phyloP scores from a whole-genome alignment of 2,113 vertebrate species.

The Lanius collurio region DNA sequence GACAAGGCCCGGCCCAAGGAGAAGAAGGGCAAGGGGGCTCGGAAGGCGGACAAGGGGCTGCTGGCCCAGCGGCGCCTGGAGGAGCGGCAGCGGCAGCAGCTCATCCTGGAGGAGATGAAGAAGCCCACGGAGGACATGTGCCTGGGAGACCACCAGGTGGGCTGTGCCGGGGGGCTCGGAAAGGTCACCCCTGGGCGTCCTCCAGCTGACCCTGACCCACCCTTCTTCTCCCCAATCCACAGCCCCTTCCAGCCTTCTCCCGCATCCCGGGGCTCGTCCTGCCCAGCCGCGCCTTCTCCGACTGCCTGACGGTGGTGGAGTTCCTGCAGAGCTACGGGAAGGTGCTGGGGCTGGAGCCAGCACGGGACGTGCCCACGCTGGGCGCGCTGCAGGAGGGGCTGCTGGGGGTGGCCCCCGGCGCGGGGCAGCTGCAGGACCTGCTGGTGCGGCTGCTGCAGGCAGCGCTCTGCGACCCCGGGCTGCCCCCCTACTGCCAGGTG shows the following conservation, averaged over 20 bases:
- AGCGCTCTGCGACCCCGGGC: slow-evolving; percentile 87
- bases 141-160: slow-evolving; percentile 90
- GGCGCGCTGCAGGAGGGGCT: slow-evolving; percentile 90
- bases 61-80: slow-evolving; percentile 85
- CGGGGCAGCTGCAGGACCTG: slow-evolving; percentile 86
- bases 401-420: slow-evolving; percentile 82
- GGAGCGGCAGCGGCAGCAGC: slow-evolving; percentile 89
- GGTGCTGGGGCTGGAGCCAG: slow-evolving; percentile 85
- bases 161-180: rapidly evolving
- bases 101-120: slow-evolving; percentile 93
- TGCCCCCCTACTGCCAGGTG: slow-evolving; percentile 48
- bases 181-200: rapidly evolving
- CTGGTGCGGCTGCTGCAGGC: slow-evolving; percentile 84
- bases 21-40: too few relatives aligned
- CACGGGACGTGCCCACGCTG: slow-evolving; percentile 88
- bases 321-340: slow-evolving; percentile 93
- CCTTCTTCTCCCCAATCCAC: neutral
- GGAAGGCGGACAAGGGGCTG: slow-evolving; percentile 78
- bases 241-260: slow-evolving; percentile 88
- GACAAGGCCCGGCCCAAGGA: too few relatives aligned
- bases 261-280: slow-evolving; percentile 87
- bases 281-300: slow-evolving; percentile 84
- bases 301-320: slow-evolving; percentile 89
- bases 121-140: slow-evolving; percentile 97
- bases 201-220: neutral